Conservation (phyloP, 2,113 vertebrate genomes). For the Crocuta crocuta region DNA sequence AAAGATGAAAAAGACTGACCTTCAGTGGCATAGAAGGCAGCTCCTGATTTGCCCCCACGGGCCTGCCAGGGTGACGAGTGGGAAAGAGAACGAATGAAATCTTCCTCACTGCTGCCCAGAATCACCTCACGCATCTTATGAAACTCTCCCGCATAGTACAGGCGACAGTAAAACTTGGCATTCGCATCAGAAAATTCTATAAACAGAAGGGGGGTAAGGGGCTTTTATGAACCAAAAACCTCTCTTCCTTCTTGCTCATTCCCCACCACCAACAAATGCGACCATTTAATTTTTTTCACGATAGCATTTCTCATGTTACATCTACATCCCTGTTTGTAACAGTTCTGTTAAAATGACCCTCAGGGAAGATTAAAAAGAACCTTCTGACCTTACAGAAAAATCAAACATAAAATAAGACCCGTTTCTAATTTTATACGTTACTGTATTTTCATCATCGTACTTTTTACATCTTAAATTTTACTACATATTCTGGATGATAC, state of each 20-base stretch:
- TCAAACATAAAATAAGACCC: background rate
- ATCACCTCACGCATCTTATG: slow-evolving; percentile 98
- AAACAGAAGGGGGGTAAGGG: background rate
- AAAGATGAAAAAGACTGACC: slow-evolving; percentile 82
- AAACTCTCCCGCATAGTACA: slow-evolving; percentile 98
- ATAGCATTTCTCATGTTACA: background rate
- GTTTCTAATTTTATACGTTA: background rate
- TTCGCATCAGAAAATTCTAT: slow-evolving; percentile 98
- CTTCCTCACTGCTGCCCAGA: slow-evolving; percentile 95
- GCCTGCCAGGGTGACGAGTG: slow-evolving; percentile 99
- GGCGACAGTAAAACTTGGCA: slow-evolving; percentile 98
- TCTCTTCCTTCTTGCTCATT: background rate
- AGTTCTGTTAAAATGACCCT: background rate
- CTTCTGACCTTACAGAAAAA: background rate
- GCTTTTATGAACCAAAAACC: background rate
- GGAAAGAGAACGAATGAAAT: slow-evolving; percentile 96
- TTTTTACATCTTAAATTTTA: background rate
- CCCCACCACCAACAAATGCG: background rate
- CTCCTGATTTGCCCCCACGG: slow-evolving; percentile 97
- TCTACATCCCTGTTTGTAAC: background rate
- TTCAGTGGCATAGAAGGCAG: slow-evolving; percentile 98
- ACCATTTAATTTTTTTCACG: background rate
- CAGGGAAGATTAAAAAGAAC: background rate
- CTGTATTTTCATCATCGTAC: background rate
- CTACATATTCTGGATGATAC: background rate